Evolutionary conservation across 2,113 vertebrate species (phyloP).

Genomic region (Plestiodon gilberti): DNA sequence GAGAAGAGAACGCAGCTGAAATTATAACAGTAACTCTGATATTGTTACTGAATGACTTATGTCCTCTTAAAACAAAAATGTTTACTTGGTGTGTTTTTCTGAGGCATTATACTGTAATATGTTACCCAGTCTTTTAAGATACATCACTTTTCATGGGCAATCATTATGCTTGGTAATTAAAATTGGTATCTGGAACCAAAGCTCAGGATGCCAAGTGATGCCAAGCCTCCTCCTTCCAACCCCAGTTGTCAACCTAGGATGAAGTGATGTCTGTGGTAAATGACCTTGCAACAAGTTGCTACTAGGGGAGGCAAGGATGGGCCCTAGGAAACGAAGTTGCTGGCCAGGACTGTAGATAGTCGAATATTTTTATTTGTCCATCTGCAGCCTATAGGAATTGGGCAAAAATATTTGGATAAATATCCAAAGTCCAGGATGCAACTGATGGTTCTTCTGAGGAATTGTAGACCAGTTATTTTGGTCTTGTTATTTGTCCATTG

Average conservation of each 20-base stretch:
- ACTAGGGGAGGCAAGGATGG: too few species aligned
- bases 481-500: constrained; percentile 33
- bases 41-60: background rate
- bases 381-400: background rate
- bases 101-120: background rate
- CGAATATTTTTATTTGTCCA: background rate
- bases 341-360: background rate
- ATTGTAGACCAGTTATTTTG: constrained; percentile 37
- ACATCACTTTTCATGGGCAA: background rate
- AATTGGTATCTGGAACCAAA: background rate
- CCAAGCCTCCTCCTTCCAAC: background rate
- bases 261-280: background rate
- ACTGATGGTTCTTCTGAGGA: constrained; percentile 2
- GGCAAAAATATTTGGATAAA: constrained; percentile 12
- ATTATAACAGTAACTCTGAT: too few species aligned
- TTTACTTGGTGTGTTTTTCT: background rate
- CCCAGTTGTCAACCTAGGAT: background rate
- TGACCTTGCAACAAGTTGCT: background rate
- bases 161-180: background rate
- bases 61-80: background rate
- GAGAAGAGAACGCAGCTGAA: background rate
- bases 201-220: background rate
- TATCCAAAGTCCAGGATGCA: constrained; percentile 22
- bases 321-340: background rate
- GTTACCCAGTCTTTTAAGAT: background rate